These are phyloP conservation scores for Yoshiicerus persimilis DNA, from an alignment of 1,140 invertebrate species.

Conservation along the genomic window DNA sequence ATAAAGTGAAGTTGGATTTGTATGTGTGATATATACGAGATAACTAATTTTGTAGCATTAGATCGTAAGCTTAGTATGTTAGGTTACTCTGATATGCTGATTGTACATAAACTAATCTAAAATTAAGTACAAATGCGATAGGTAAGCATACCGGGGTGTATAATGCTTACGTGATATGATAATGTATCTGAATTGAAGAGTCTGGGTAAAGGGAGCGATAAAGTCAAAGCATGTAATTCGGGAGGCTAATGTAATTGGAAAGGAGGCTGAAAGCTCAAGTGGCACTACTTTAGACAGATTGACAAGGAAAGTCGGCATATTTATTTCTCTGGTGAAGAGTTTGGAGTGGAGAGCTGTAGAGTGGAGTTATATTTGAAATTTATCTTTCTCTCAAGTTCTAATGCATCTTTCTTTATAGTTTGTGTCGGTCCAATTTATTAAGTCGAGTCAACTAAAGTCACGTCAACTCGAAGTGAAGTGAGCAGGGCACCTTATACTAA, in stretches of 20 bases:
- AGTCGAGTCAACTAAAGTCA: neutral
- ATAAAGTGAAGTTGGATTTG: neutral
- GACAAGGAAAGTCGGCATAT: conserved; percentile 11
- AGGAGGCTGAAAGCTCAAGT: neutral
- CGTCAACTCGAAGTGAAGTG: neutral
- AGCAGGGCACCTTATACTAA: neutral
- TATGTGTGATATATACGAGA: neutral
- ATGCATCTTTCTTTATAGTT: conserved; percentile 12
- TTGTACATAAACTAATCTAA: neutral
- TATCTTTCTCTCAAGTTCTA: conserved; percentile 22
- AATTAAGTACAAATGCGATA: neutral
- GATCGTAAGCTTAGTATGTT: no score
- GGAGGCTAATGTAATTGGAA: neutral
- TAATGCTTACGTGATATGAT: neutral
- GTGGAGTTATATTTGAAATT: conserved; percentile 17
- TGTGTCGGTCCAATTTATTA: conserved; percentile 6
- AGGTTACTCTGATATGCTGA: no score
- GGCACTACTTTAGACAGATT: neutral
- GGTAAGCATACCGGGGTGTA: neutral
- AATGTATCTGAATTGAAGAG: neutral
- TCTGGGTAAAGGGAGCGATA: neutral
- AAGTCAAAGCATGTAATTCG: neutral
- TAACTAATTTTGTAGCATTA: neutral
- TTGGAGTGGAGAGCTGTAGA: neutral
- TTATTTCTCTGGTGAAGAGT: conserved; percentile 1